Evolutionary conservation across 2,888 invertebrate species (phyloP).

Genomic region (Meteorus colon): DNA sequence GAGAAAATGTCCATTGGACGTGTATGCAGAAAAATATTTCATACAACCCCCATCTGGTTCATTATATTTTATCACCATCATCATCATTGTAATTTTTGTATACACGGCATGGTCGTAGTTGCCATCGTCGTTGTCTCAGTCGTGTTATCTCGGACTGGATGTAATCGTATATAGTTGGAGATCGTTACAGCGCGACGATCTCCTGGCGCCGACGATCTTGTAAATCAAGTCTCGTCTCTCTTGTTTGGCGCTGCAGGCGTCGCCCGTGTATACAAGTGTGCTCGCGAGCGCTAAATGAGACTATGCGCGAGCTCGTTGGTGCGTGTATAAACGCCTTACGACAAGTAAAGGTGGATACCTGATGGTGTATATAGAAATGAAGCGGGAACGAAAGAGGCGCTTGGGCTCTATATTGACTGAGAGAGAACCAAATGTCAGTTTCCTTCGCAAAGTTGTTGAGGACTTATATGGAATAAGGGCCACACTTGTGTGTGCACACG

Average conservation of each 20-base stretch:
- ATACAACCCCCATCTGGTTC: neutral
- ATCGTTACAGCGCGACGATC: slow-evolving; percentile 22
- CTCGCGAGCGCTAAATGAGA: slow-evolving; percentile 4
- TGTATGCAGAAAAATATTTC: too few relatives aligned
- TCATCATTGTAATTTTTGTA: slow-evolving; percentile 3
- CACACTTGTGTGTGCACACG: slow-evolving; percentile 49
- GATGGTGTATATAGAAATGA: slow-evolving; percentile 16
- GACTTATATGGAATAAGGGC: slow-evolving; percentile 63
- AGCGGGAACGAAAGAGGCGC: slow-evolving; percentile 48
- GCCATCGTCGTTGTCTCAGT: slow-evolving; percentile 5
- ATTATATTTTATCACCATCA: neutral
- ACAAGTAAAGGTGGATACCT: slow-evolving; percentile 3
- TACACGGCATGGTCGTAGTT: neutral
- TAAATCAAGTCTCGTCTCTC: slow-evolving; percentile 51
- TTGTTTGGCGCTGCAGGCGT: slow-evolving; percentile 46
- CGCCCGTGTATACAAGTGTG: slow-evolving; percentile 30
- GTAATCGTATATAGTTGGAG: slow-evolving; percentile 24
- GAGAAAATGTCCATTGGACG: too few relatives aligned
- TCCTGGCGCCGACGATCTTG: slow-evolving; percentile 48
- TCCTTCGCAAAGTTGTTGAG: slow-evolving; percentile 50
- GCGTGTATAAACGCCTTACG: slow-evolving; percentile 18
- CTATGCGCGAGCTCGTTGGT: slow-evolving; percentile 23
- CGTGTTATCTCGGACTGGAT: slow-evolving; percentile 10
- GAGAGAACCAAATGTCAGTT: slow-evolving; percentile 45
- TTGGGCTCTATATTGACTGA: slow-evolving; percentile 42